These are phyloP conservation scores for Himalopsyche phryganea DNA, from an alignment of 1,140 invertebrate genomes.

Conservation along the genomic window DNA sequence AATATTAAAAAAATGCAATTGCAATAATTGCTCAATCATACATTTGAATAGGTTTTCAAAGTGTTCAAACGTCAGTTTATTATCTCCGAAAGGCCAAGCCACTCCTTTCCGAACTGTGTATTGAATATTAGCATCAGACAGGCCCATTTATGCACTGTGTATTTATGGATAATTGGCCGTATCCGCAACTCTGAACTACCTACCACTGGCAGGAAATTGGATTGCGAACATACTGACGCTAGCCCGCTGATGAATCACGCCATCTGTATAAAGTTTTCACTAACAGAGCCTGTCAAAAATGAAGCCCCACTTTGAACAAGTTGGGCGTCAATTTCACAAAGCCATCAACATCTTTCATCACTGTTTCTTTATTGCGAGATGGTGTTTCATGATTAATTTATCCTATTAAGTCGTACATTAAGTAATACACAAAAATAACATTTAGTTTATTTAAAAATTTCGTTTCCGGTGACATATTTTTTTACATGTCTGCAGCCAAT, in stretches of 20 bases:
- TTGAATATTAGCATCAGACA: constrained; percentile 12
- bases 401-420: no score
- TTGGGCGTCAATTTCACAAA: no score
- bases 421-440: no score
- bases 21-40: neutral
- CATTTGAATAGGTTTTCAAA: neutral
- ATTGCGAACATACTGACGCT: constrained; percentile 18
- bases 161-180: constrained; percentile 25
- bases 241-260: constrained; percentile 11
- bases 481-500: no score
- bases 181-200: constrained; percentile 5
- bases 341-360: no score
- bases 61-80: neutral
- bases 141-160: constrained; percentile 17
- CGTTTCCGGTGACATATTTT: no score
- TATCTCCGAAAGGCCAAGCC: neutral
- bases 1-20: no score
- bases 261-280: constrained; percentile 2
- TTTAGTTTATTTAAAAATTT: no score
- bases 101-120: neutral
- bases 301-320: no score
- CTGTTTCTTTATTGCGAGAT: no score
- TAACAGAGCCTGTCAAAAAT: no score
- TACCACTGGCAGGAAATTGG: constrained; percentile 23
- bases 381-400: no score